These are phyloP conservation scores for Lepisosteus osseus DNA, from an alignment of 2,113 vertebrate genomes.

Conservation along the genomic window DNA sequence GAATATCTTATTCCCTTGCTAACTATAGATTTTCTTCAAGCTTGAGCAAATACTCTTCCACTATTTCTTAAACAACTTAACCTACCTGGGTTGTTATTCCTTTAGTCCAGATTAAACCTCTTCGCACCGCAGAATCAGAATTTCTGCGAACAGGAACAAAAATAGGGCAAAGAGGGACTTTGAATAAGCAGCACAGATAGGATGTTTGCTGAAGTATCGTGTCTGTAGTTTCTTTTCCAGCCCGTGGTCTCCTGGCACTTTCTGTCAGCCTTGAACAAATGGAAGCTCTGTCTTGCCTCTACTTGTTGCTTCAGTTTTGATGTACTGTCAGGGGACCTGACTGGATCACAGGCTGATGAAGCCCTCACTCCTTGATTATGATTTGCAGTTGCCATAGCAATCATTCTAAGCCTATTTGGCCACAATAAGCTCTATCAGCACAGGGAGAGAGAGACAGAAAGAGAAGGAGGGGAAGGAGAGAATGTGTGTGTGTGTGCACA, in stretches of 20 bases:
- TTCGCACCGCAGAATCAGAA: background rate
- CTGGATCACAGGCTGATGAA: slow-evolving; percentile 48
- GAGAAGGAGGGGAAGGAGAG: slow-evolving; percentile 18
- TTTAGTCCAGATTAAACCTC: background rate
- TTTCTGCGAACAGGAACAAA: background rate
- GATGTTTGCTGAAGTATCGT: background rate
- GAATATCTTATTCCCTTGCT: no score
- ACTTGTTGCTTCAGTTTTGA: slow-evolving; percentile 53
- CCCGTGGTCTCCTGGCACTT: slow-evolving; percentile 18
- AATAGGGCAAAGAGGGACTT: no score
- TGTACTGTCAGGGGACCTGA: slow-evolving; percentile 41
- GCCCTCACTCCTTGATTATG: slow-evolving; percentile 49
- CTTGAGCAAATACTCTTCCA: no score
- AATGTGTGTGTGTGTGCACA: slow-evolving; percentile 22
- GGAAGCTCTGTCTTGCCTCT: slow-evolving; percentile 47
- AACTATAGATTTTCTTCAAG: no score
- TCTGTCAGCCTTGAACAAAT: slow-evolving; percentile 15
- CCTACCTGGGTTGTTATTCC: no score
- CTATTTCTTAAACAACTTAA: no score
- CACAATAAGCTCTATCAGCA: slow-evolving; percentile 59
- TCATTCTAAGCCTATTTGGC: slow-evolving; percentile 60
- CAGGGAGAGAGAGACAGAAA: slow-evolving; percentile 32
- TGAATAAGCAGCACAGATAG: no score
- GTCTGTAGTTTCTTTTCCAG: background rate
- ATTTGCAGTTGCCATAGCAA: slow-evolving; percentile 71